phyloP scores from a whole-genome alignment of 2,797 vertebrate genomes.

The Malurus splendens region DNA sequence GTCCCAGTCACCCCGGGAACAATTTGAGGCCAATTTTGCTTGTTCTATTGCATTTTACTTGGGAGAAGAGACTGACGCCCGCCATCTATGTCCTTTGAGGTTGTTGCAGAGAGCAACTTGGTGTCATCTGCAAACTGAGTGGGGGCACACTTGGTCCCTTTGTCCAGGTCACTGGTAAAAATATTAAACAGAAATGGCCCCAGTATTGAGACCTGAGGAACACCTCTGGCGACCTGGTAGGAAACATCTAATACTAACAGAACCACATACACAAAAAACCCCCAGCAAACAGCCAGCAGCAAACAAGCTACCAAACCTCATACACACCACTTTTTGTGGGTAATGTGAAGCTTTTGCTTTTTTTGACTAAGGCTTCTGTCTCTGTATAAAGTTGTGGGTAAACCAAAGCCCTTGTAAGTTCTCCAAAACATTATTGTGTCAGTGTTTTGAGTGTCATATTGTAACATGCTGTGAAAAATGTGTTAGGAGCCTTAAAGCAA shows the following conservation, averaged over 20 bases:
- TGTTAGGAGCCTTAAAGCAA: fast-evolving
- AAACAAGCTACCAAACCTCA: not conserved
- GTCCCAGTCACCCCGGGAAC: not conserved
- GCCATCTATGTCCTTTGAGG: not conserved
- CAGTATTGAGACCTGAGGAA: fast-evolving
- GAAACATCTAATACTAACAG: not conserved
- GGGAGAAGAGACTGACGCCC: not conserved
- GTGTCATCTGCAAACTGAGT: not conserved
- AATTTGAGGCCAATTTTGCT: not conserved
- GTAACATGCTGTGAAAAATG: not conserved
- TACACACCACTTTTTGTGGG: not conserved
- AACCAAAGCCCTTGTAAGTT: not conserved
- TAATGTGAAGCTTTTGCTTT: not conserved
- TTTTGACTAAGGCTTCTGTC: not conserved
- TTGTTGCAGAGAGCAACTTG: not conserved
- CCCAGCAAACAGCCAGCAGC: not conserved
- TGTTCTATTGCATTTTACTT: not conserved
- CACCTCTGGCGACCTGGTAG: not conserved
- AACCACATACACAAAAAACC: fast-evolving
- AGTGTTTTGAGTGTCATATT: not conserved
- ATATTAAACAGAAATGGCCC: not conserved
- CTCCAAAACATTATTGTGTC: not conserved
- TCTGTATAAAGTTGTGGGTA: not conserved
- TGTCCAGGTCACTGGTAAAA: not conserved
- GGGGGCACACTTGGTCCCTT: not conserved